Conservation (phyloP, 2,888 invertebrate species). For the Torymus texanus region DNA sequence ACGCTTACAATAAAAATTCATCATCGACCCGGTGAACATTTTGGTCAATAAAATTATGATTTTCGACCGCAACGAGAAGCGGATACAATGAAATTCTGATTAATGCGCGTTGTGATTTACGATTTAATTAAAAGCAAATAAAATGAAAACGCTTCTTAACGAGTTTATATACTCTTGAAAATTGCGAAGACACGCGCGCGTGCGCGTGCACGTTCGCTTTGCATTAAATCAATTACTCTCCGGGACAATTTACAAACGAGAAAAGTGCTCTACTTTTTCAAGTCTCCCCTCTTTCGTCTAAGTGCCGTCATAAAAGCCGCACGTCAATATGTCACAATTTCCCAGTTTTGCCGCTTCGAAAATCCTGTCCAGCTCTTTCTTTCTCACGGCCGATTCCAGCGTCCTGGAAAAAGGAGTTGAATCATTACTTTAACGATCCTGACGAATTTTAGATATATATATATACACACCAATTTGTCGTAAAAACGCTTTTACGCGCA, state of each 20-base stretch:
- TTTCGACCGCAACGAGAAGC: no score
- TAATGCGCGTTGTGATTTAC: not conserved
- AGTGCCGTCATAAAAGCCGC: conserved; percentile 59
- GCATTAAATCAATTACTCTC: conserved; percentile 46
- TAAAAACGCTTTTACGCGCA: not conserved
- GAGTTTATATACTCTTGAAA: not conserved
- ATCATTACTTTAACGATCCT: conserved; percentile 41
- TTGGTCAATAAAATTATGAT: no score
- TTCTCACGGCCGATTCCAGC: conserved; percentile 65
- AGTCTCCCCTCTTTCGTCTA: conserved; percentile 6
- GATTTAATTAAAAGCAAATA: conserved; percentile 15
- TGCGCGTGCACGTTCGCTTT: conserved; percentile 26
- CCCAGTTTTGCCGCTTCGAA: conserved; percentile 70
- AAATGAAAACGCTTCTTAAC: conserved; percentile 23
- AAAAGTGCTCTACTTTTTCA: conserved; percentile 52
- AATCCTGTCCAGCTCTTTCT: conserved; percentile 69
- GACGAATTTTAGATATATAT: conserved; percentile 23
- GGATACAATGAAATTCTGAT: no score
- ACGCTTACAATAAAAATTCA: no score
- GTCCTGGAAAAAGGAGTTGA: conserved; percentile 63
- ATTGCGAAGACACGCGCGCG: not conserved
- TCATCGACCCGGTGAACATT: no score
- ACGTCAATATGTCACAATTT: conserved; percentile 68
- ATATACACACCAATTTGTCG: not conserved
- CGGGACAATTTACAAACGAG: conserved; percentile 45